A percentile compares a stretch with the other conserved stretches of the same genome.
Conservation (phyloP, 2,888 invertebrate species). For the Meta bourneti region DNA sequence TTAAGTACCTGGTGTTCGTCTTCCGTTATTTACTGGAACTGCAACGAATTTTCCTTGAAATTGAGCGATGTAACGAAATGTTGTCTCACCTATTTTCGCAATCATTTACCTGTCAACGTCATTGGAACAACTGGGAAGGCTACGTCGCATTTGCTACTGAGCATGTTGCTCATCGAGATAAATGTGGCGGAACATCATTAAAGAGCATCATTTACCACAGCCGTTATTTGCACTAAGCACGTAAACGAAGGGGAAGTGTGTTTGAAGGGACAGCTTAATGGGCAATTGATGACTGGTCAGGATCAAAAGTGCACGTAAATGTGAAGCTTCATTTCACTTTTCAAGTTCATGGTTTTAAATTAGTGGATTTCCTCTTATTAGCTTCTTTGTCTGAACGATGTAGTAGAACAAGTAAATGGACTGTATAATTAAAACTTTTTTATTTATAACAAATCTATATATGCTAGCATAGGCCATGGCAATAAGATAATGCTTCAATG, state of each 20-base stretch:
- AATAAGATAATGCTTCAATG: no score
- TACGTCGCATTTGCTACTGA: no score
- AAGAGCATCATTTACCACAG: background rate
- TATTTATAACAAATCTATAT: no score
- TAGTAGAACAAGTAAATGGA: no score
- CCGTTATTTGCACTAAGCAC: background rate
- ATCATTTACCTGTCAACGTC: background rate
- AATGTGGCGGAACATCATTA: background rate
- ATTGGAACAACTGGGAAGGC: background rate
- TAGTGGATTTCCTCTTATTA: no score
- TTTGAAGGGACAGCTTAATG: background rate
- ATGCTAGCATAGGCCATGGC: no score
- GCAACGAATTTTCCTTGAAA: background rate
- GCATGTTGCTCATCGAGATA: background rate
- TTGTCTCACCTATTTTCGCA: background rate
- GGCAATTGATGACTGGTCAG: background rate
- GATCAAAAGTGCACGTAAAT: background rate
- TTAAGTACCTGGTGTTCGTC: background rate
- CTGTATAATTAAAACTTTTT: no score
- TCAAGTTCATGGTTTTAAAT: no score
- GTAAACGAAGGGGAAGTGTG: background rate
- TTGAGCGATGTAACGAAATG: background rate
- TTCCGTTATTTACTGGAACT: background rate
- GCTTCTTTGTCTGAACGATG: no score
- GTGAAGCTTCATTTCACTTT: background rate